Conservation (phyloP, 1,140 invertebrate species). For the Helicoverpa armigera region DNA sequence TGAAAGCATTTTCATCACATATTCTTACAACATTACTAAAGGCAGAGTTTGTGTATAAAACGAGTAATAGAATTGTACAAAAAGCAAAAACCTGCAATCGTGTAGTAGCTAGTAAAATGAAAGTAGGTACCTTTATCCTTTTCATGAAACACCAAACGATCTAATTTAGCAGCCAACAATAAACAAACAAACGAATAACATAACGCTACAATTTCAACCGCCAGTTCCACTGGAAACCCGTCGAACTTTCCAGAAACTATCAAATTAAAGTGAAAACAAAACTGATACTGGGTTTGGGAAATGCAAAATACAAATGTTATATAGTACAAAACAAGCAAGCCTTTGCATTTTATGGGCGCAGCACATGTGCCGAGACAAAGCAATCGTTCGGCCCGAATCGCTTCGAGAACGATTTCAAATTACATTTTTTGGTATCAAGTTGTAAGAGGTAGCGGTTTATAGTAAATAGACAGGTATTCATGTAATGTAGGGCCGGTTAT, state of each 20-base stretch:
- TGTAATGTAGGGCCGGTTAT: too few relatives aligned
- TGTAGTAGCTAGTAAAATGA: too few relatives aligned
- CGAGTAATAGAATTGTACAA: too few relatives aligned
- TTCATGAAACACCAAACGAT: too few relatives aligned
- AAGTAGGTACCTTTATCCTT: too few relatives aligned
- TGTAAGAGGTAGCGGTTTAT: background rate
- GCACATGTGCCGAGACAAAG: constrained; percentile 48
- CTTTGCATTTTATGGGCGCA: constrained; percentile 43
- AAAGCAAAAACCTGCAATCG: too few relatives aligned
- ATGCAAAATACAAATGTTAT: constrained; percentile 45
- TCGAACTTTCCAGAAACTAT: constrained; percentile 20
- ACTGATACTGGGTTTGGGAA: constrained; percentile 19
- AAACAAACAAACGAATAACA: background rate
- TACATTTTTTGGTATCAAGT: constrained; percentile 36
- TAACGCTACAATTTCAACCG: background rate
- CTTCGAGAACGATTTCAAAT: constrained; percentile 58
- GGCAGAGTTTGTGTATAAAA: too few relatives aligned
- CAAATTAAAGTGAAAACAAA: constrained; percentile 31
- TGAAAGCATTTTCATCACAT: too few relatives aligned
- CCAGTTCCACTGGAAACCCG: background rate
- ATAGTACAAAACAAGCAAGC: constrained; percentile 36
- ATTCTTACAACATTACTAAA: too few relatives aligned
- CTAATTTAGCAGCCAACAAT: background rate
- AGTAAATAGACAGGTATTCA: background rate
- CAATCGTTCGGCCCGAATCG: constrained; percentile 51